Percentiles rank a stretch among this genome's conserved stretches.
Evolutionary conservation across 1,140 invertebrate genomes (phyloP).

Genomic region (Catajapyx aquilonaris): DNA sequence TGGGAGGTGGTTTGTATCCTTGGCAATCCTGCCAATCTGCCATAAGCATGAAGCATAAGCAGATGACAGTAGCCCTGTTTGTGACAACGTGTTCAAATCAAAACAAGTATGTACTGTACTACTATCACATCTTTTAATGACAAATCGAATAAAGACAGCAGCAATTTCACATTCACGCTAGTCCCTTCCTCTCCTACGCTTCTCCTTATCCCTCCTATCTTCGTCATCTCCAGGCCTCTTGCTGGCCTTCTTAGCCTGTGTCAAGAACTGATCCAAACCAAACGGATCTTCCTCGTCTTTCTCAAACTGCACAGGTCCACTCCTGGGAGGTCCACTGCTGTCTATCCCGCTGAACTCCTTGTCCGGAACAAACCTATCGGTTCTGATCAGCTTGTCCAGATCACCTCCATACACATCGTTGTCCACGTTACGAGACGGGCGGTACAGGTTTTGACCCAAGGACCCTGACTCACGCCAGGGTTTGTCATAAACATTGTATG

Average conservation of each 20-base stretch:
- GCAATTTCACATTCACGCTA: too few relatives aligned
- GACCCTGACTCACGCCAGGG: conserved; percentile 67
- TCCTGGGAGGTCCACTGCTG: conserved; percentile 34
- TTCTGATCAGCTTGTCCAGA: conserved; percentile 55
- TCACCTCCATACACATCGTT: conserved; percentile 83
- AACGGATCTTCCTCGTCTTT: conserved; percentile 88
- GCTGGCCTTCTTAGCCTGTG: conserved; percentile 75
- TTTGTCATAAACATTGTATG: conserved; percentile 93
- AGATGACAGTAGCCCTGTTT: too few relatives aligned
- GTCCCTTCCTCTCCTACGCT: conserved; percentile 21
- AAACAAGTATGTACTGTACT: too few relatives aligned
- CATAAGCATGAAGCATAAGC: too few relatives aligned
- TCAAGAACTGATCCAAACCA: conserved; percentile 93
- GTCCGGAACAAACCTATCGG: conserved; percentile 85
- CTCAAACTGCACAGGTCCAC: conserved; percentile 92
- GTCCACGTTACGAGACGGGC: conserved; percentile 72
- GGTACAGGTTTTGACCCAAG: conserved; percentile 74
- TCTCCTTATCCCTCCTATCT: conserved; percentile 19
- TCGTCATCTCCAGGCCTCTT: conserved; percentile 25
- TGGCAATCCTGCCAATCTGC: too few relatives aligned
- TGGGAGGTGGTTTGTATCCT: too few relatives aligned
- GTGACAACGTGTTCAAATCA: too few relatives aligned
- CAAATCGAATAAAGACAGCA: too few relatives aligned
- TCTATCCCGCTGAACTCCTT: conserved; percentile 89
- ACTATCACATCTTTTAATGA: too few relatives aligned